phyloP scores from a whole-genome alignment of 2,888 invertebrate species.

The Mimachlamys varia region DNA sequence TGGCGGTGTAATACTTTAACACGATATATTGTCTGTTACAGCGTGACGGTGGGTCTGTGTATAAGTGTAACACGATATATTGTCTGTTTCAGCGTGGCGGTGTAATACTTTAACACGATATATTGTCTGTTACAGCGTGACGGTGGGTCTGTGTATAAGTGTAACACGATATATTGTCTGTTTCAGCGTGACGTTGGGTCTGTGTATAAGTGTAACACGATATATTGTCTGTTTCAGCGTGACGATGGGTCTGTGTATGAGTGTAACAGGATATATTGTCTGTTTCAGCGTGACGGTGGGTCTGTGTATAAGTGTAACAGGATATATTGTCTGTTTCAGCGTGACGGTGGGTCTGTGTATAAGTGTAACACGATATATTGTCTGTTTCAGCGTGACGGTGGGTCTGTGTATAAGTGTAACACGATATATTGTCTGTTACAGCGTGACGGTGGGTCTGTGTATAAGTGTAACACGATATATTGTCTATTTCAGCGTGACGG shows the following conservation, averaged over 20 bases:
- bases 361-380: too few relatives aligned
- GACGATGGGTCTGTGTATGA: conserved; percentile 78
- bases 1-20: too few relatives aligned
- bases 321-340: conserved; percentile 72
- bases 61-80: too few relatives aligned
- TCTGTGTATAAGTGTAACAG: too few relatives aligned
- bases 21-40: conserved; percentile 69
- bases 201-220: too few relatives aligned
- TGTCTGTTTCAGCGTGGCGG: conserved; percentile 74
- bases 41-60: conserved; percentile 78
- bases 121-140: conserved; percentile 73
- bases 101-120: too few relatives aligned
- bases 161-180: too few relatives aligned
- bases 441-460: conserved; percentile 78
- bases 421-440: conserved; percentile 69
- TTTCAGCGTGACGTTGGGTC: conserved; percentile 77
- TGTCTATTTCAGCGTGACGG: conserved; percentile 74
- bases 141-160: conserved; percentile 78
- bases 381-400: conserved; percentile 75
- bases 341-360: conserved; percentile 78
- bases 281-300: conserved; percentile 77
- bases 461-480: too few relatives aligned
- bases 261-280: too few relatives aligned
- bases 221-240: conserved; percentile 73
- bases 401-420: too few relatives aligned